These are phyloP conservation scores for Collichthys lucidus DNA, from an alignment of 2,113 vertebrate species.

Conservation along the genomic window DNA sequence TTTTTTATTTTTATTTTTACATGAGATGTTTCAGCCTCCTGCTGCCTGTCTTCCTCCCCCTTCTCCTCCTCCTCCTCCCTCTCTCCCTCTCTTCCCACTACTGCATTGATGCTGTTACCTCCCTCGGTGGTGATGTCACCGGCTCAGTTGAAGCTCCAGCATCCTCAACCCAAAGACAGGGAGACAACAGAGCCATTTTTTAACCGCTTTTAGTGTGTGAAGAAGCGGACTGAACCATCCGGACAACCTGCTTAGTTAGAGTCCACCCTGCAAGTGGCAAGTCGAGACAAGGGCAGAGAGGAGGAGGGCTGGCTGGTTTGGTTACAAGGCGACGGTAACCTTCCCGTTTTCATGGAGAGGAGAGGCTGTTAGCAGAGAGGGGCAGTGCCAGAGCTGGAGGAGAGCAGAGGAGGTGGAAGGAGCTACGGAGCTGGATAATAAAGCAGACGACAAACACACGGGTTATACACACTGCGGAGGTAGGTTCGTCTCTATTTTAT, in stretches of 20 bases:
- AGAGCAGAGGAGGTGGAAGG: conserved; percentile 44
- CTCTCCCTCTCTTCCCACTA: conserved; percentile 39
- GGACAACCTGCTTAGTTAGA: background rate
- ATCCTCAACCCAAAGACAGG: conserved; percentile 76
- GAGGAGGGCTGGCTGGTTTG: background rate
- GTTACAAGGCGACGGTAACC: background rate
- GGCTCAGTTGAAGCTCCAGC: conserved; percentile 80
- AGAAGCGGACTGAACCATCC: conserved; percentile 2
- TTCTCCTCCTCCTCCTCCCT: background rate
- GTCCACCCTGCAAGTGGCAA: background rate
- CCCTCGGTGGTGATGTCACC: conserved; percentile 84
- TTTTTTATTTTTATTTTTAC: background rate
- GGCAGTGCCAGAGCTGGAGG: conserved; percentile 55
- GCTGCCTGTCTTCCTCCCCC: conserved; percentile 14
- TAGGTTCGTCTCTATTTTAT: conserved; percentile 13
- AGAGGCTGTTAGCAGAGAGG: conserved; percentile 51
- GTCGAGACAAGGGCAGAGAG: background rate
- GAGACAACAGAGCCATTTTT: conserved; percentile 83
- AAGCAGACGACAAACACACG: conserved; percentile 11
- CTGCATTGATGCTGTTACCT: conserved; percentile 83
- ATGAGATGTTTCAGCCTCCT: conserved; percentile 46
- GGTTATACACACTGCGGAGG: conserved; percentile 45
- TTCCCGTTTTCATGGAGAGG: conserved; percentile 55
- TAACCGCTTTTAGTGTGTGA: conserved; percentile 60
- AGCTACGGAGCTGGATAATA: conserved; percentile 33